These are phyloP conservation scores for Lacanobia oleracea DNA, from an alignment of 2,888 invertebrate genomes.

Conservation along the genomic window DNA sequence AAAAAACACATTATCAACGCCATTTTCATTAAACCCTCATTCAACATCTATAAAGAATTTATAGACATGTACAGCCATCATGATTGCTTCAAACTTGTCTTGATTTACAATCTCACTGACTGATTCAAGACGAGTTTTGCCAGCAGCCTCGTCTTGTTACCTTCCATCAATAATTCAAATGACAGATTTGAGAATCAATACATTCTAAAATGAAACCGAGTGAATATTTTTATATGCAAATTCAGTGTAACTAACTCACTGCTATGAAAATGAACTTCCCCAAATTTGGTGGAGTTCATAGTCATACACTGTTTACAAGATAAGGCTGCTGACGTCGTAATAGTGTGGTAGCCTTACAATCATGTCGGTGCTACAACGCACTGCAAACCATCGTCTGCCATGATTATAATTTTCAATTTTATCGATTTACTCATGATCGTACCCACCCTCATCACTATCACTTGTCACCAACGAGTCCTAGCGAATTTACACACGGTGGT, in stretches of 20 bases:
- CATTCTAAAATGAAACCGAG: background rate
- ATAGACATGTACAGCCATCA: conserved; percentile 30
- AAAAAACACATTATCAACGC: conserved; percentile 13
- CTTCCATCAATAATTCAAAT: background rate
- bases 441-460: conserved; percentile 71
- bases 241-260: background rate
- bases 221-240: background rate
- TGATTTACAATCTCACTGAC: conserved; percentile 41
- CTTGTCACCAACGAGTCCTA: conserved; percentile 83
- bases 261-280: background rate
- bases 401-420: conserved; percentile 53
- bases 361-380: conserved; percentile 54
- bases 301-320: background rate
- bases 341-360: conserved; percentile 41
- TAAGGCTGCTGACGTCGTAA: conserved; percentile 28
- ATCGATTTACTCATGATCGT: conserved; percentile 69
- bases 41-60: conserved; percentile 33
- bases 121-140: conserved; percentile 40
- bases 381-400: conserved; percentile 64
- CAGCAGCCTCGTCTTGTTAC: conserved; percentile 29
- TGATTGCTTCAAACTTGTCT: conserved; percentile 28
- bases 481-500: conserved; percentile 91
- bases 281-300: background rate
- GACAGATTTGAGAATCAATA: background rate
- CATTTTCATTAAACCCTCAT: conserved; percentile 38